Percentiles rank a stretch among this genome's conserved stretches.
These are phyloP conservation scores for Macrotus californicus DNA, from an alignment of 2,113 vertebrate species.

Conservation along the genomic window DNA sequence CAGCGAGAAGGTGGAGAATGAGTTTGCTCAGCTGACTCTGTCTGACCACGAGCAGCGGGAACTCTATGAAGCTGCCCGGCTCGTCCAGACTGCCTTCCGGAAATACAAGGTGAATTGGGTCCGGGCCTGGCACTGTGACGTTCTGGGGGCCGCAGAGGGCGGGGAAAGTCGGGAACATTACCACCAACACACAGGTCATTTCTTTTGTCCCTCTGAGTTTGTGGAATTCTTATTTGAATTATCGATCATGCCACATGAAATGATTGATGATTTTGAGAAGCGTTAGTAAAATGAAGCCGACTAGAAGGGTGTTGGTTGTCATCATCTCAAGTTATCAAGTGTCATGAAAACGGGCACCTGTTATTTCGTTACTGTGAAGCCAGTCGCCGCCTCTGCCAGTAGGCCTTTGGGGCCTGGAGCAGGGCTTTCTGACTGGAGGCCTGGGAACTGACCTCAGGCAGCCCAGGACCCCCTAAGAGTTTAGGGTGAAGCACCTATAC, in stretches of 20 bases:
- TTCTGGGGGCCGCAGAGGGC: no score
- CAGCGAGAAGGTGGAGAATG: slow-evolving; percentile 95
- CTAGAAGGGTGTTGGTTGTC: background rate
- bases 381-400: background rate
- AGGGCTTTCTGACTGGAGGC: background rate
- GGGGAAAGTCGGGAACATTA: rapidly evolving
- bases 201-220: background rate
- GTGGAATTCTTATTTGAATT: background rate
- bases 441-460: background rate
- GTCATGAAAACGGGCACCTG: no score
- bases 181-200: rapidly evolving
- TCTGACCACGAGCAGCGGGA: slow-evolving; percentile 98
- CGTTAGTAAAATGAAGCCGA: background rate
- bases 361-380: background rate
- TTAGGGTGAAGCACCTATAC: rapidly evolving
- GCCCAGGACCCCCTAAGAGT: background rate
- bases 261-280: background rate
- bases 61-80: slow-evolving; percentile 96
- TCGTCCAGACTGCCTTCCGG: slow-evolving; percentile 98
- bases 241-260: background rate
- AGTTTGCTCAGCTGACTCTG: slow-evolving; percentile 97
- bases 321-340: background rate
- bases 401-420: background rate
- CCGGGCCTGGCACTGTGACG: rapidly evolving
- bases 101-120: slow-evolving; percentile 92